Base-by-base conservation (phyloP, 1,140 invertebrate species). In the Micrasema longulum region DNA sequence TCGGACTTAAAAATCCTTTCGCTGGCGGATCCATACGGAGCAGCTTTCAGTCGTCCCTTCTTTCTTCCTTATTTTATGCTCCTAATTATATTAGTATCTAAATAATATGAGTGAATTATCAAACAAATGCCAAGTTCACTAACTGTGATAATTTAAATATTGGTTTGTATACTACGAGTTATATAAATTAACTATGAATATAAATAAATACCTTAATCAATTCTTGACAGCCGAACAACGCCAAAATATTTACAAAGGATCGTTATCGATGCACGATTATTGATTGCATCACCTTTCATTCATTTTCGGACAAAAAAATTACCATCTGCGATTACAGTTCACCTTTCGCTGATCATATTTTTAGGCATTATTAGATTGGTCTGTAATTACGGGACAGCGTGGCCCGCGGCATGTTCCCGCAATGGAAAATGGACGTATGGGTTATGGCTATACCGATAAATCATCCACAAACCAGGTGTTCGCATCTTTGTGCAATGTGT, bases 381-480 rank as follows among this genome's bases (percentile, higher is more conserved):
- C 35, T 31, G 23, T 65, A 65, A 65, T 48, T 47, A 48, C 23
- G 31, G 20, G 1, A 63, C 20, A 9, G n/a, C n/a, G n/a, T n/a
- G n/a, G n/a, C n/a, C n/a, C n/a, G n/a, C n/a, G n/a, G n/a, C n/a
- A n/a, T n/a, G n/a, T n/a, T n/a, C n/a, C n/a, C n/a, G 57, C 9
- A 55, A 36, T 41, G 12, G 31, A 26, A 26, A 57, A 52, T 35
- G 31, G 36, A 11, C 11, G 10, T 41, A n/a, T 48, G 16, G 16
- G 31, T 26, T 11, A 1, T 9, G 60, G 60, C 41, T 22, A n/a
- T n/a, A n/a, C n/a, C n/a, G n/a, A 45, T 63, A 63, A 63, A 63
- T 63, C 36, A 63, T 23, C 36, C 3, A 14, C 60, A 63, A n/a
- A 63, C 60, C 60, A 63, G 60, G 60, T 63, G 60, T 63, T 63